These are phyloP conservation scores for Thomomys bottae DNA, from an alignment of 2,113 vertebrate species.

Conservation along the genomic window DNA sequence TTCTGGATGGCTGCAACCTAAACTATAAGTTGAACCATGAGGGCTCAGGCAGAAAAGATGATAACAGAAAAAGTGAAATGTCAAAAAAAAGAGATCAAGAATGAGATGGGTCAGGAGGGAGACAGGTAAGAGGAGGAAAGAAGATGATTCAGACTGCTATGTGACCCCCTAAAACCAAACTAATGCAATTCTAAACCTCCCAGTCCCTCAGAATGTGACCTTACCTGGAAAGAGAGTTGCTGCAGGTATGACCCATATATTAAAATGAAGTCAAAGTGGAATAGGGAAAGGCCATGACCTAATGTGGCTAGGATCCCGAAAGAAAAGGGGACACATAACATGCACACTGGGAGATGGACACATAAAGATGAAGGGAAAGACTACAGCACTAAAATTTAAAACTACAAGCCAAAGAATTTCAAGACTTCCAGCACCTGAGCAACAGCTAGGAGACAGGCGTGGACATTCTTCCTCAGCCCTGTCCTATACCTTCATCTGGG, in stretches of 20 bases:
- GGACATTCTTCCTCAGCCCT: neutral
- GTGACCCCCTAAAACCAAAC: neutral
- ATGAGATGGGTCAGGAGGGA: neutral
- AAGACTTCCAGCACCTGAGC: fast-evolving
- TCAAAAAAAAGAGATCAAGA: neutral
- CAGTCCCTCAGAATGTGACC: neutral
- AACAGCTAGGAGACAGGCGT: fast-evolving
- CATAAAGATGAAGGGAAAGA: fast-evolving
- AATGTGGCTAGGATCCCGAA: neutral
- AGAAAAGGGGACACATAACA: neutral
- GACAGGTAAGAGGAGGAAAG: neutral
- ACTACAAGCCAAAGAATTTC: neutral
- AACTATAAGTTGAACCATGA: neutral
- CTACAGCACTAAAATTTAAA: fast-evolving
- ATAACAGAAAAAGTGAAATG: no score
- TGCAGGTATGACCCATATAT: neutral
- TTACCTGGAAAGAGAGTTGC: neutral
- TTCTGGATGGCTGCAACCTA: neutral
- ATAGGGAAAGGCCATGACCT: neutral
- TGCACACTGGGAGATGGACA: fast-evolving
- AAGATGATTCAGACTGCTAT: neutral
- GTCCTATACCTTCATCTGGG: fast-evolving
- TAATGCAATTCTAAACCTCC: neutral
- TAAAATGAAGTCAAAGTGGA: neutral
- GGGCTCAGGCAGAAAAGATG: neutral